These are phyloP conservation scores for Bombus huntii DNA, from an alignment of 1,140 invertebrate genomes.

Conservation along the genomic window DNA sequence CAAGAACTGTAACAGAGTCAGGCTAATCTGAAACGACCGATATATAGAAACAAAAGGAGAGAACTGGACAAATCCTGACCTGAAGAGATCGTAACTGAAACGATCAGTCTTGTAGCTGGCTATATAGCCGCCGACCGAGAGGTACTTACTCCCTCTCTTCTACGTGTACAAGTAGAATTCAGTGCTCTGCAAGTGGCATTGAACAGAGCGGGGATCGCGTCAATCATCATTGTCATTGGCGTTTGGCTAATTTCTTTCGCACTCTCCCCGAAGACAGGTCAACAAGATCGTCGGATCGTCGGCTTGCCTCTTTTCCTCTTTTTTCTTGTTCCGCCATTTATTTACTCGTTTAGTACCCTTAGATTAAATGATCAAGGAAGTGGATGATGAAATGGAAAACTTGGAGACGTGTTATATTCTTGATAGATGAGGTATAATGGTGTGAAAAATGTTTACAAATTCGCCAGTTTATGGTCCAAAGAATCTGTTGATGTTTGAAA, in stretches of 20 bases:
- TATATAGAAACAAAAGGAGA: not conserved
- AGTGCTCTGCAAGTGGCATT: slow-evolving; percentile 64
- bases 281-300: not conserved
- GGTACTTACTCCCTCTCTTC: slow-evolving; percentile 57
- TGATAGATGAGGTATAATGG: not conserved
- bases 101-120: slow-evolving; percentile 58
- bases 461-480: too few relatives aligned
- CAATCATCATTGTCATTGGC: slow-evolving; percentile 47
- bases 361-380: too few relatives aligned
- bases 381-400: not conserved
- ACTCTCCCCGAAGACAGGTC: slow-evolving; percentile 9
- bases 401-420: not conserved
- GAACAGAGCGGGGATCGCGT: slow-evolving; percentile 56
- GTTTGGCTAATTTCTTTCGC: slow-evolving; percentile 22
- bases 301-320: too few relatives aligned
- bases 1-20: not conserved
- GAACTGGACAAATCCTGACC: slow-evolving; percentile 63
- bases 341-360: not conserved
- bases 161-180: slow-evolving; percentile 63
- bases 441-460: not conserved
- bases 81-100: slow-evolving; percentile 67
- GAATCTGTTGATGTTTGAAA: not conserved
- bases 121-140: slow-evolving; percentile 70
- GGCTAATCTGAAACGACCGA: slow-evolving; percentile 10
- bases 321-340: not conserved